phyloP scores from a whole-genome alignment of 2,888 invertebrate species.

The Dichetophora obliterata region DNA sequence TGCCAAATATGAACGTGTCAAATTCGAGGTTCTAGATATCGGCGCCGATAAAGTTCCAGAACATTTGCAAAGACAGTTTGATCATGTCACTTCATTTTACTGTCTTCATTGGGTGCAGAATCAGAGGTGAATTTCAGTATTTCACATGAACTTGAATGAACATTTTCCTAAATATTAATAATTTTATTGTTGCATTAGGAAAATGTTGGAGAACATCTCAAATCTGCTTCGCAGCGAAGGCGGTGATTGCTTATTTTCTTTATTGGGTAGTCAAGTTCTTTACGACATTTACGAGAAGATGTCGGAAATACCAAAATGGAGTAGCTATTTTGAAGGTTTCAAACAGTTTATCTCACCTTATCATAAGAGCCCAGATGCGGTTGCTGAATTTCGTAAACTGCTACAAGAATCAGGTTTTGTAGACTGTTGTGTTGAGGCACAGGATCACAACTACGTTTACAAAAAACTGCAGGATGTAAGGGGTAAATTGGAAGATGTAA shows the following conservation, averaged over 20 bases:
- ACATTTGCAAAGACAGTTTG: conserved; percentile 71
- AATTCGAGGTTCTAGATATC: conserved; percentile 73
- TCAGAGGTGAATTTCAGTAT: conserved; percentile 63
- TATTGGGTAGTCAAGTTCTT: conserved; percentile 45
- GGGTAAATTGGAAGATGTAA: conserved; percentile 31
- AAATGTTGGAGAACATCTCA: conserved; percentile 47
- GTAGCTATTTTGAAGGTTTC: conserved; percentile 45
- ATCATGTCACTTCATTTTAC: conserved; percentile 81
- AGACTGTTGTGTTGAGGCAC: conserved; percentile 44
- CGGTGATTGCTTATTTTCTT: conserved; percentile 49
- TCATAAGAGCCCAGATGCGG: conserved; percentile 42
- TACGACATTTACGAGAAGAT: conserved; percentile 47
- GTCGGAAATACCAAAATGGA: conserved; percentile 46
- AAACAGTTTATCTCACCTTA: conserved; percentile 47
- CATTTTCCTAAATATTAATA: too few relatives aligned
- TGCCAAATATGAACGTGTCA: conserved; percentile 63
- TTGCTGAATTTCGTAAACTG: conserved; percentile 40
- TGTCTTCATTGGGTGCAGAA: conserved; percentile 83
- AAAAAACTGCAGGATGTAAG: conserved; percentile 45
- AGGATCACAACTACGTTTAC: conserved; percentile 44
- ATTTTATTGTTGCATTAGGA: conserved; percentile 32
- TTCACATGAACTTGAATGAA: too few relatives aligned
- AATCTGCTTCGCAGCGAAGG: conserved; percentile 44
- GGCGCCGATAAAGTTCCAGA: conserved; percentile 67
- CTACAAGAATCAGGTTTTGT: conserved; percentile 45